Percentiles rank a stretch among this genome's conserved stretches.
Evolutionary conservation across 2,888 invertebrate species (phyloP).

Genomic region (Lasioglossum calceatum): DNA sequence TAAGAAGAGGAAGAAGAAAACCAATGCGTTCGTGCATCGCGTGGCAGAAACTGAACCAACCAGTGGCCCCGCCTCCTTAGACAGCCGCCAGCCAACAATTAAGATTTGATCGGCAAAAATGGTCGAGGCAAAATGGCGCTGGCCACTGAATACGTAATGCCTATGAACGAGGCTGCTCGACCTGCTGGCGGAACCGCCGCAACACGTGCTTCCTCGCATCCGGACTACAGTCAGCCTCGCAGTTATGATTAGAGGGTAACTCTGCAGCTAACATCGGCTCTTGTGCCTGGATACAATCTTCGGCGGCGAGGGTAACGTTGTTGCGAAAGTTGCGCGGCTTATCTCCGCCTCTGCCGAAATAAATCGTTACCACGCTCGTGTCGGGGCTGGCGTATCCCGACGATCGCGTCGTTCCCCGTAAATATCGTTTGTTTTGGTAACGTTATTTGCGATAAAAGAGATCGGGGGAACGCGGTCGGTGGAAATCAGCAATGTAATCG

Average conservation of each 20-base stretch:
- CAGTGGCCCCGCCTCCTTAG: conserved; percentile 83
- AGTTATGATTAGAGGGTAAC: conserved; percentile 62
- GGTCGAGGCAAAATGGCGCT: conserved; percentile 84
- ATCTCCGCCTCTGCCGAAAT: neutral
- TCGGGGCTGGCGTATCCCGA: neutral
- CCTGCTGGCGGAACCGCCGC: conserved; percentile 59
- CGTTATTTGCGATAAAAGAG: neutral
- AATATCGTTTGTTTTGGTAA: neutral
- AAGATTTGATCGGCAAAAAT: conserved; percentile 85
- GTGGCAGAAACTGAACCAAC: conserved; percentile 83
- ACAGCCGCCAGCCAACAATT: conserved; percentile 85
- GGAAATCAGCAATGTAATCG: neutral
- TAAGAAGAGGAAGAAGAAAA: conserved; percentile 71
- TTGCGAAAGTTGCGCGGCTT: conserved; percentile 24
- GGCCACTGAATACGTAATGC: conserved; percentile 83
- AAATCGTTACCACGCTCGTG: neutral
- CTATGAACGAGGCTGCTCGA: conserved; percentile 63
- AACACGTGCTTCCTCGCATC: conserved; percentile 64
- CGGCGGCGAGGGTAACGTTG: neutral
- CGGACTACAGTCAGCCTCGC: conserved; percentile 58
- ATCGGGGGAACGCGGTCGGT: neutral
- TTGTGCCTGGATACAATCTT: conserved; percentile 18
- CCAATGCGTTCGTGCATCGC: conserved; percentile 83
- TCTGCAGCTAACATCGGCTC: conserved; percentile 36
- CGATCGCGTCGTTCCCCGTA: neutral